Conservation (phyloP, 2,797 vertebrate genomes). For the Tadarida brasiliensis region DNA sequence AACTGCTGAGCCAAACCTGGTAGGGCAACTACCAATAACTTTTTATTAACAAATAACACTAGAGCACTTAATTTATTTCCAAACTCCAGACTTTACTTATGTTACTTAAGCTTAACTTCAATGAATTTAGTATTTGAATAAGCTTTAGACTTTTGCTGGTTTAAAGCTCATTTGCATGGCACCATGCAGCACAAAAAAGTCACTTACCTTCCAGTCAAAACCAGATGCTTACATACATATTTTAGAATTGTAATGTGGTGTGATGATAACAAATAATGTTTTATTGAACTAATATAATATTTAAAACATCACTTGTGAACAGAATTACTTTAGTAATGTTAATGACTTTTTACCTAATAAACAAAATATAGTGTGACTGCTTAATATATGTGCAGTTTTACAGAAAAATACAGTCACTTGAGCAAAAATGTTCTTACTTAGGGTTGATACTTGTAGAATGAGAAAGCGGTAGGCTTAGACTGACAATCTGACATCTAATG, state of each 20-base stretch:
- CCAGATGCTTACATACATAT: not conserved
- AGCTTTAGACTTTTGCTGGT: not conserved
- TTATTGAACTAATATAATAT: slow-evolving; percentile 50
- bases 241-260: not conserved
- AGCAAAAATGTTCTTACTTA: not conserved
- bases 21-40: not conserved
- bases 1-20: too few species aligned
- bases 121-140: not conserved
- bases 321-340: not conserved
- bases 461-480: not conserved
- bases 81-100: not conserved
- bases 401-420: not conserved
- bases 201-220: slow-evolving; percentile 26
- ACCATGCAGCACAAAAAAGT: not conserved
- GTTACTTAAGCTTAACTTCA: slow-evolving; percentile 3
- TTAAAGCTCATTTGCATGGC: not conserved
- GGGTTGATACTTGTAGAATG: not conserved
- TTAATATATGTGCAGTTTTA: not conserved
- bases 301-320: not conserved
- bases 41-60: slow-evolving; percentile 32
- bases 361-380: not conserved
- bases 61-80: not conserved
- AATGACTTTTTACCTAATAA: slow-evolving; percentile 29
- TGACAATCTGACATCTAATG: not conserved
- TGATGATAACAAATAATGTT: slow-evolving; percentile 19